A percentile compares a stretch with the other conserved stretches of the same genome.
phyloP scores from a whole-genome alignment of 2,113 vertebrate species.

The Gorsachius goisagi region DNA sequence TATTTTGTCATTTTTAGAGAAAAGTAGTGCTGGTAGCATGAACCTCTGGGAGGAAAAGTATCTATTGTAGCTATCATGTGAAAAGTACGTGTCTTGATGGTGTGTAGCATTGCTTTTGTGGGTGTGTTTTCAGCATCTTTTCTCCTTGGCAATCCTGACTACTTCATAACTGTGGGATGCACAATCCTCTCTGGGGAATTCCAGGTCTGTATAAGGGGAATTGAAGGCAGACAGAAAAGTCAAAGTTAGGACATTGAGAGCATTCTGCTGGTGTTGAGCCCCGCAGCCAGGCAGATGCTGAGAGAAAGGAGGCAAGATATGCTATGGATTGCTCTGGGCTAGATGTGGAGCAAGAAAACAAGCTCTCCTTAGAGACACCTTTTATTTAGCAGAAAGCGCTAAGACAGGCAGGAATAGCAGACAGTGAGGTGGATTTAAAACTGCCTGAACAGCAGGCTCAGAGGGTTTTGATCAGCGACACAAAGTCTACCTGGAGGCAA shows the following conservation, averaged over 20 bases:
- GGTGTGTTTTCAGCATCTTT: neutral
- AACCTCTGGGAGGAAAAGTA: neutral
- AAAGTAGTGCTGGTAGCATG: neutral
- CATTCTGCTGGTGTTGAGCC: neutral
- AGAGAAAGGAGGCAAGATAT: neutral
- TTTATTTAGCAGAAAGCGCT: neutral
- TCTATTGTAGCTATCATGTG: neutral
- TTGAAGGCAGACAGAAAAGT: neutral
- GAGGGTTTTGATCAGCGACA: neutral
- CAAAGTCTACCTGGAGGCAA: neutral
- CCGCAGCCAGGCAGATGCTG: neutral
- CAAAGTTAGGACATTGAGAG: neutral
- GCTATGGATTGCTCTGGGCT: neutral
- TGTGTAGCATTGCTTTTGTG: neutral
- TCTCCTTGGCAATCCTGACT: neutral
- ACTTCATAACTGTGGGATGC: neutral
- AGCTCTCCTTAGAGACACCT: neutral
- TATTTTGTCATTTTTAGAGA: neutral
- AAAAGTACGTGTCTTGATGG: neutral
- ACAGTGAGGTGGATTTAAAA: neutral
- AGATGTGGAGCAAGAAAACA: neutral
- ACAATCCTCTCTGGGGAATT: neutral
- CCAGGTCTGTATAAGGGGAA: neutral
- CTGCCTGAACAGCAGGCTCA: neutral
- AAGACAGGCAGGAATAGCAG: neutral